A percentile compares a stretch with the other conserved stretches of the same genome.
These are phyloP conservation scores for Anguilla japonica DNA, from an alignment of 2,113 vertebrate species.

Conservation along the genomic window DNA sequence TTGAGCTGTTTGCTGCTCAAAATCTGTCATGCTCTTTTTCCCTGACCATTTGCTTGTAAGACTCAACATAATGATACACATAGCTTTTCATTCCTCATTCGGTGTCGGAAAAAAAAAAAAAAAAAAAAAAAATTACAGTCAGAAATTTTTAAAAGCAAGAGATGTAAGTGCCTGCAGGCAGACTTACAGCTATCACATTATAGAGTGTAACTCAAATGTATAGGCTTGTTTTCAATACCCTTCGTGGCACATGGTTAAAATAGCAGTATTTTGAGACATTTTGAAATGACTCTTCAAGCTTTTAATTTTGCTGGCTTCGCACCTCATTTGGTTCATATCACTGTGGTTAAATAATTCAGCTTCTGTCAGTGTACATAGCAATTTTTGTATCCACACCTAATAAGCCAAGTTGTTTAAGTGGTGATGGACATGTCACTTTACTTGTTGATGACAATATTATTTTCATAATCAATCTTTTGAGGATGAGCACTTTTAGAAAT, in stretches of 20 bases:
- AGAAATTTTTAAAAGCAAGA: background rate
- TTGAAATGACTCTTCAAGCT: background rate
- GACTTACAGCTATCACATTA: background rate
- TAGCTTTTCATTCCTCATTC: background rate
- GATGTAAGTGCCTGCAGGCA: background rate
- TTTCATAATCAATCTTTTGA: background rate
- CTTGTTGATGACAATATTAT: background rate
- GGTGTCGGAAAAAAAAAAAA: background rate
- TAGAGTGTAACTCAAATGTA: background rate
- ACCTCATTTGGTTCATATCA: background rate
- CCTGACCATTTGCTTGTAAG: background rate
- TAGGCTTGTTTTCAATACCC: background rate
- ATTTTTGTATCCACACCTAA: background rate
- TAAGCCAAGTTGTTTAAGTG: background rate
- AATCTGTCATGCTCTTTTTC: slow-evolving; percentile 22
- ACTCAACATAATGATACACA: background rate
- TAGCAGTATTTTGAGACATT: background rate
- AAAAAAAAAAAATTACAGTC: background rate
- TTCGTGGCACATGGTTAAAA: background rate
- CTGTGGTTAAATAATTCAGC: background rate
- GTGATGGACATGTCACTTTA: background rate
- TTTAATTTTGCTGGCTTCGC: background rate
- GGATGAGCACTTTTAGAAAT: background rate
- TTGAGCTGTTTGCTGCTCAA: slow-evolving; percentile 16
- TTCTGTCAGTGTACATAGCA: background rate